A percentile compares a stretch with the other conserved stretches of the same genome.
Evolutionary conservation across 2,888 invertebrate species (phyloP).

Genomic region (Cheilosia pagana): DNA sequence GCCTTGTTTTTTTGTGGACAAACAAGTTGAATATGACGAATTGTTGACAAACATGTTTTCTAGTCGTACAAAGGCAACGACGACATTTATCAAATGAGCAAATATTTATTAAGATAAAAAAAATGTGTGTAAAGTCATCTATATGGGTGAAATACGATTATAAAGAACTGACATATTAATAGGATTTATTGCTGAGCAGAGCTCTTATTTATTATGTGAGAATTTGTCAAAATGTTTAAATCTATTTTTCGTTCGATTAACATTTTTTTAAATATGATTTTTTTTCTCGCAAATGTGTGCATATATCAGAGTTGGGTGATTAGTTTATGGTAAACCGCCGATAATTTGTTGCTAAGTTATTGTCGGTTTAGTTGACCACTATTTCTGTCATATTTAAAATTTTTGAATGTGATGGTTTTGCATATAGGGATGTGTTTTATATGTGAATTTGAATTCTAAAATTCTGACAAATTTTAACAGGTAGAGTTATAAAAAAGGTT

Average conservation of each 20-base stretch:
- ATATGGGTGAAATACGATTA: slow-evolving; percentile 15
- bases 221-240: slow-evolving; percentile 4
- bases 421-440: too few species aligned
- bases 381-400: too few species aligned
- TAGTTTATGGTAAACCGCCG: neutral
- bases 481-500: too few species aligned
- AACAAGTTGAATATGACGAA: neutral
- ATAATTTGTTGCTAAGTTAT: too few species aligned
- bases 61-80: neutral
- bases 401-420: too few species aligned
- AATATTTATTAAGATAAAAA: neutral
- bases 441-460: too few species aligned
- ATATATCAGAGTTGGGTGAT: neutral
- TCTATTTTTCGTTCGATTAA: neutral
- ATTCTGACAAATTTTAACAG: too few species aligned
- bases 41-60: neutral
- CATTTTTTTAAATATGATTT: neutral
- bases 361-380: too few species aligned
- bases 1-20: neutral
- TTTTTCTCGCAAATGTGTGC: neutral
- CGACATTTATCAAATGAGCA: neutral
- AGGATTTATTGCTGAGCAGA: slow-evolving; percentile 15
- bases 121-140: neutral
- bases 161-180: slow-evolving; percentile 7
- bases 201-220: slow-evolving; percentile 5